Evolutionary conservation across 2,113 vertebrate species (phyloP).

Genomic region (Thalassarche chlororhynchos): DNA sequence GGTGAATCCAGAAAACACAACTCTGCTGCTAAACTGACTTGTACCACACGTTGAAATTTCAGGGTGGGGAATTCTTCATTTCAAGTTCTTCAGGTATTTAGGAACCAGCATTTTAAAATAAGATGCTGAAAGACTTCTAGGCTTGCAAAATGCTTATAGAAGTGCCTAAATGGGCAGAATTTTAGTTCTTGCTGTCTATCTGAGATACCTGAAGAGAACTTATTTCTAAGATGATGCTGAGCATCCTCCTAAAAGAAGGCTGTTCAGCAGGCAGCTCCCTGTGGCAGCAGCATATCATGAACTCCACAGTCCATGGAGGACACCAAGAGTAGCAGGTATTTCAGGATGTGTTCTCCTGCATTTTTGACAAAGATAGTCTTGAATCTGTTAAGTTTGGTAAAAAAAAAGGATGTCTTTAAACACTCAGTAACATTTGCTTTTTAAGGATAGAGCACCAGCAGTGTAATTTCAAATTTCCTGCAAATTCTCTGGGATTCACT

Average conservation of each 20-base stretch:
- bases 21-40: neutral
- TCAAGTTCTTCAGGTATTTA: neutral
- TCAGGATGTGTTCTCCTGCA: neutral
- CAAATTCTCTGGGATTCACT: neutral
- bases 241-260: neutral
- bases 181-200: neutral
- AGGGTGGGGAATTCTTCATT: neutral
- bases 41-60: accelerated
- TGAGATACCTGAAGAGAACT: neutral
- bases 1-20: neutral
- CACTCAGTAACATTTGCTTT: neutral
- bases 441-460: neutral
- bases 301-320: neutral
- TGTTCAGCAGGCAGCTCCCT: neutral
- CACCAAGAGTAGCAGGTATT: neutral
- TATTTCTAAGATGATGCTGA: neutral
- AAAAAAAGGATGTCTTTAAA: neutral
- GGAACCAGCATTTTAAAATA: neutral
- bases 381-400: neutral
- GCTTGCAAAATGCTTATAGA: neutral
- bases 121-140: neutral
- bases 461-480: neutral
- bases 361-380: neutral
- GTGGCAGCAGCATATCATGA: neutral
- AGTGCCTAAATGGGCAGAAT: neutral